phyloP scores from a whole-genome alignment of 2,888 invertebrate genomes.

The Pantelozetes paolii region DNA sequence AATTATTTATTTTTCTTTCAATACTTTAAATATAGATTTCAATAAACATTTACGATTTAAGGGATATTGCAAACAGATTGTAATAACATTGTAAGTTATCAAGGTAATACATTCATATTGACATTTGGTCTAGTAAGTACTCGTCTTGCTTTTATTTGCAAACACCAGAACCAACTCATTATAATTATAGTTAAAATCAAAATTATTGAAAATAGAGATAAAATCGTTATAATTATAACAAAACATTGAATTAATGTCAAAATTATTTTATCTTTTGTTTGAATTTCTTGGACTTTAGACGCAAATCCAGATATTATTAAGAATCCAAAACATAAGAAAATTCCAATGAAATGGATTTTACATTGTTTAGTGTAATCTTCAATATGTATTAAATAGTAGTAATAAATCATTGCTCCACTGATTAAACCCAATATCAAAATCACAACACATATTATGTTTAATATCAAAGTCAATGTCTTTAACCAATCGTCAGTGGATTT shows the following conservation, averaged over 20 bases:
- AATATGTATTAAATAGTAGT: neutral
- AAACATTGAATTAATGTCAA: constrained; percentile 5
- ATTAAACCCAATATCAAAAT: neutral
- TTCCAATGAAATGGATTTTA: constrained; percentile 2
- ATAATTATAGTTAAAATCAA: neutral
- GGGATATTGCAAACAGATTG: no score
- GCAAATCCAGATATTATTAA: neutral
- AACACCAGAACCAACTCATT: constrained; percentile 9
- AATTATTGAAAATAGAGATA: neutral
- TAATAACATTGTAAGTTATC: no score
- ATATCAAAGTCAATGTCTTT: neutral
- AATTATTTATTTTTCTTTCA: no score
- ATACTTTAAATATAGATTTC: no score
- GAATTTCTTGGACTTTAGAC: neutral
- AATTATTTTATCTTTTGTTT: neutral
- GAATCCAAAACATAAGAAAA: neutral
- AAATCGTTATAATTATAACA: neutral
- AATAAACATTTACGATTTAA: no score
- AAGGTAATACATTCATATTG: no score
- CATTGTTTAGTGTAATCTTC: neutral
- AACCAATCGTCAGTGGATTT: neutral
- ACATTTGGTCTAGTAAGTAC: neutral
- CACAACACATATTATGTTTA: neutral
- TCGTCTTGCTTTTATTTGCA: neutral
- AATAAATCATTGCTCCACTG: constrained; percentile 15